Percentiles rank a stretch among this genome's conserved stretches.
Evolutionary conservation across 2,888 invertebrate genomes (phyloP).

Genomic region (Agonopterix arenella): DNA sequence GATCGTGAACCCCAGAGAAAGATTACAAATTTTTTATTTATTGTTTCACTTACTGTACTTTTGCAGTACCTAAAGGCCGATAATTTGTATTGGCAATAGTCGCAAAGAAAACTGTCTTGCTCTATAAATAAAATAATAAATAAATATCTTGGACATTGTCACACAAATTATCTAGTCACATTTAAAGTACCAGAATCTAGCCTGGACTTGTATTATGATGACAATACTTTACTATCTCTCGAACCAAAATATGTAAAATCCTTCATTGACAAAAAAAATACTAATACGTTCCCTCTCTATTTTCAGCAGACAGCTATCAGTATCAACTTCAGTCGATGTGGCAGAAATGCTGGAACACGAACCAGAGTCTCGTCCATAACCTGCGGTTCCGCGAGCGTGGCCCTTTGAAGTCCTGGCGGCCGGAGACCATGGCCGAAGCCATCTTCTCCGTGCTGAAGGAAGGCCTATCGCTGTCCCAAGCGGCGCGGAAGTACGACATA

Average conservation of each 20-base stretch:
- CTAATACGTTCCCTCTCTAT: conserved; percentile 36
- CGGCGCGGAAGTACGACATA: conserved; percentile 95
- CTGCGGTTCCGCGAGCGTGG: conserved; percentile 94
- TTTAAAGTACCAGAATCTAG: neutral
- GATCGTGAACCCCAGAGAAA: no score
- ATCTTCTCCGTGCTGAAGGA: conserved; percentile 95
- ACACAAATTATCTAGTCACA: no score
- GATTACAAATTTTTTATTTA: no score
- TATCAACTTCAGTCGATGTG: conserved; percentile 96
- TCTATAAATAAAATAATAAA: no score
- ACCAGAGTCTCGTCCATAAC: conserved; percentile 93
- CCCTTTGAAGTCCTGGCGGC: conserved; percentile 94
- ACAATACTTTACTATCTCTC: no score
- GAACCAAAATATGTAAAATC: no score
- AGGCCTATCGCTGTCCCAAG: conserved; percentile 91
- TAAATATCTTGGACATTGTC: no score
- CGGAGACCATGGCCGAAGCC: conserved; percentile 96
- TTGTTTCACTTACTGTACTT: no score
- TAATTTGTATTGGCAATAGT: no score
- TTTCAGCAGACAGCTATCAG: conserved; percentile 94
- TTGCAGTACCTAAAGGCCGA: no score
- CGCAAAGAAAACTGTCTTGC: no score
- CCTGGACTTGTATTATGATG: neutral
- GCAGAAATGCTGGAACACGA: conserved; percentile 97
- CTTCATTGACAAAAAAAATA: conserved; percentile 3